Evolutionary conservation across 1,140 invertebrate genomes (phyloP), one percentile per base, ranked within the genome.

Genomic region (Drosophila leontia): DNA sequence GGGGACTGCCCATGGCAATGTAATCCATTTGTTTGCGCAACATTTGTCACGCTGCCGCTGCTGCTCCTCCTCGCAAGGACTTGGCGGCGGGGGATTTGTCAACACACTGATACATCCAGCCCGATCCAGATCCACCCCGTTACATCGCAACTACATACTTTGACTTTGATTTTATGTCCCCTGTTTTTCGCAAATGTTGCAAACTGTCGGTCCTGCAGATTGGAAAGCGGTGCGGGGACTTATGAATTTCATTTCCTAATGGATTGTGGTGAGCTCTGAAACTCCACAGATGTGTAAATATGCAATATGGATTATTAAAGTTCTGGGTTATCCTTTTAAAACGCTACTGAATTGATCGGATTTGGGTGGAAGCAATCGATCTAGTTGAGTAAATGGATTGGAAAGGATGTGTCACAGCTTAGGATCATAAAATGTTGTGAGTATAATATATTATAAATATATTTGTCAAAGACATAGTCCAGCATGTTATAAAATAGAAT

Each of bases 221-320:
- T 50, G 44, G 67, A 72, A 47, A 44, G 32, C 63, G 12, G 45
- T 29, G 37, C n/a, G 35, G 60, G 68, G 62, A 90, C 79, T 90
- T 90, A 90, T 90, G 85, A 90, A 82, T 90, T 90, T 91, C 82
- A 90, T 90, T 90, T 90, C 63, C 85, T 90, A 90, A 90, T 90
- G 85, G 85, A 90, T 85, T 90, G 86, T 77, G 81, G 84, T 57
- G 57, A 84, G 37, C 69, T 42, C 45, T 64, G 77, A 72, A 80
- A 80, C 50, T 82, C 71, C 75, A 80, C 85, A 90, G 86, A 90
- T 90, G 85, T 91, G 75, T 72, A 76, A 85, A 90, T 82, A 81
- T 75, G 80, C 58, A 55, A 60, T 61, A 57, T 65, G 82, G 67
- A 90, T 76, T 88, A 79, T 82, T 76, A 59, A 88, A 83, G 68